phyloP scores from a whole-genome alignment of 2,888 invertebrate species.

The Agapetus fuscipes region DNA sequence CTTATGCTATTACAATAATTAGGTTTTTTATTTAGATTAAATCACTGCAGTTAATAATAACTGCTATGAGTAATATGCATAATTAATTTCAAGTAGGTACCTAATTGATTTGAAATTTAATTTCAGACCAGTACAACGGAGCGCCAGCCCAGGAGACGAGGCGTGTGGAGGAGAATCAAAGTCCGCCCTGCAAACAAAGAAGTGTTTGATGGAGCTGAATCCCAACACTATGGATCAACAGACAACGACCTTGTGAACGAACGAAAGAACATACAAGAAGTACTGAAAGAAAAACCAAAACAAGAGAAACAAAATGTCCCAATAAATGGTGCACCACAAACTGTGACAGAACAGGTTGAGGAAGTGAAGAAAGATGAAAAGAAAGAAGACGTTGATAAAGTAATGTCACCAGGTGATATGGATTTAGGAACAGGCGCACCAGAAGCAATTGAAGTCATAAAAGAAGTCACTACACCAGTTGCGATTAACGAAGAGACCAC shows the following conservation, averaged over 20 bases:
- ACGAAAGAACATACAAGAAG: slow-evolving; percentile 25
- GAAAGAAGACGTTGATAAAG: slow-evolving; percentile 7
- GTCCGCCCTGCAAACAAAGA: slow-evolving; percentile 48
- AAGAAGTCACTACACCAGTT: slow-evolving; percentile 25
- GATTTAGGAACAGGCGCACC: slow-evolving; percentile 38
- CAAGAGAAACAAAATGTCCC: slow-evolving; percentile 25
- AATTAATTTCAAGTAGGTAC: too few species aligned
- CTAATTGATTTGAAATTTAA: too few species aligned
- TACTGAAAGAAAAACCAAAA: slow-evolving; percentile 26
- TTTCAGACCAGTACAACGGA: slow-evolving; percentile 20
- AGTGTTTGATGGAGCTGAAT: slow-evolving; percentile 69
- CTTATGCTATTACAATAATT: too few species aligned
- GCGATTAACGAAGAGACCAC: slow-evolving; percentile 25
- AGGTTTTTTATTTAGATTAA: too few species aligned
- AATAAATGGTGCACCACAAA: slow-evolving; percentile 21
- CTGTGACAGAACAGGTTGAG: slow-evolving; percentile 24
- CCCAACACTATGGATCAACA: slow-evolving; percentile 55
- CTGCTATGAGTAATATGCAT: too few species aligned
- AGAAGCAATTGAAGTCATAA: slow-evolving; percentile 32
- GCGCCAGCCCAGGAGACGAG: slow-evolving; percentile 45
- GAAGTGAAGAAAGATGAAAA: slow-evolving; percentile 21
- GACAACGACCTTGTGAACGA: slow-evolving; percentile 38
- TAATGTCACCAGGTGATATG: slow-evolving; percentile 31
- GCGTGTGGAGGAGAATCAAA: slow-evolving; percentile 66
- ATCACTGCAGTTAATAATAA: too few species aligned